Percentiles rank a stretch among this genome's conserved stretches.
phyloP scores from a whole-genome alignment of 2,888 invertebrate species.

The Chalcosyrphus nemorum region DNA sequence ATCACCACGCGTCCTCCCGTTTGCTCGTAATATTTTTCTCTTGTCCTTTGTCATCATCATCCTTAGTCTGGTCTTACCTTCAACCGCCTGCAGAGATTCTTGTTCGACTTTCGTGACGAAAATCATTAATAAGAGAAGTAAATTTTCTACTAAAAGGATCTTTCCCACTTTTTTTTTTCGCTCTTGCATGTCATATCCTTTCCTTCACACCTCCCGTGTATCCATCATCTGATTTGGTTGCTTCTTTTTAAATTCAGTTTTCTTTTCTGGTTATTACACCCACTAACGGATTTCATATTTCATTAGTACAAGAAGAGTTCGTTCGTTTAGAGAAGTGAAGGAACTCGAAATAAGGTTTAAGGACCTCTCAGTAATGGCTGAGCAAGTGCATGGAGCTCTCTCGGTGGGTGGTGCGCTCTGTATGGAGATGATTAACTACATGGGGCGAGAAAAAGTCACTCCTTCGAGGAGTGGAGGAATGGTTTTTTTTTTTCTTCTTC shows the following conservation, averaged over 20 bases:
- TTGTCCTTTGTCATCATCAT: conserved; percentile 3
- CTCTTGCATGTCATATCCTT: neutral
- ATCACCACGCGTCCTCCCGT: conserved; percentile 31
- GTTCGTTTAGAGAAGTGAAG: neutral
- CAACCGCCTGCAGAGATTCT: conserved; percentile 42
- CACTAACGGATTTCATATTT: conserved; percentile 51
- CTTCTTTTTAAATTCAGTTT: conserved; percentile 48
- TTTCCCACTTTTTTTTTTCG: neutral
- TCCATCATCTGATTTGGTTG: conserved; percentile 30
- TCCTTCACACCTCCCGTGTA: neutral
- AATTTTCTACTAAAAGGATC: conserved; percentile 50
- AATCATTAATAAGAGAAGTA: conserved; percentile 55
- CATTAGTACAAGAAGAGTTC: conserved; percentile 28
- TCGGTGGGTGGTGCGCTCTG: conserved; percentile 17
- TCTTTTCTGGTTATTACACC: conserved; percentile 52
- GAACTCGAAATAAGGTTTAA: conserved; percentile 39
- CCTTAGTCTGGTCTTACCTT: neutral
- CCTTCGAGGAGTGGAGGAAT: too few relatives aligned
- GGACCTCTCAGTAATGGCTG: conserved; percentile 24
- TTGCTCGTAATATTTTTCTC: neutral
- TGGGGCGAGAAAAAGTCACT: conserved; percentile 10
- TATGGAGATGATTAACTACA: conserved; percentile 41
- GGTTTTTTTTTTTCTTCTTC: too few relatives aligned
- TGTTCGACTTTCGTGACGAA: conserved; percentile 56
- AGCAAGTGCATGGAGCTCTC: conserved; percentile 10